Evolutionary conservation across 2,888 invertebrate genomes (phyloP).

Genomic region (Harpagoxenus sublaevis): DNA sequence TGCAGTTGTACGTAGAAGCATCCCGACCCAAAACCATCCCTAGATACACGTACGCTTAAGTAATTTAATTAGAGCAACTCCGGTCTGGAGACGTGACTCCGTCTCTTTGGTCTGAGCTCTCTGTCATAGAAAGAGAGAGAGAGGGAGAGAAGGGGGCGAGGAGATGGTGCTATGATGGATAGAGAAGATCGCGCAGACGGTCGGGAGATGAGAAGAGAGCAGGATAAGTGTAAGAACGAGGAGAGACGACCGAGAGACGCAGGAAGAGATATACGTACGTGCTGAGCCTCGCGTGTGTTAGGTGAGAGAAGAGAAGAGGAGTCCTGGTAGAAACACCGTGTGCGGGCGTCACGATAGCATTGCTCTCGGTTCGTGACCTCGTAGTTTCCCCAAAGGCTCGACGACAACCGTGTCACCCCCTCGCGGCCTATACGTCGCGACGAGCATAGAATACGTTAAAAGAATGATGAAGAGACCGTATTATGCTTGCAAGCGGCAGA

Average conservation of each 20-base stretch:
- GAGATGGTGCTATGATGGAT: slow-evolving; percentile 71
- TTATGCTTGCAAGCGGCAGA: slow-evolving; percentile 65
- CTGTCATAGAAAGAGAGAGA: slow-evolving; percentile 51
- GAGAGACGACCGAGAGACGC: slow-evolving; percentile 59
- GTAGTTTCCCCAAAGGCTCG: slow-evolving; percentile 72
- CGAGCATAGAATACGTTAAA: slow-evolving; percentile 79
- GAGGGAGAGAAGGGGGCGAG: slow-evolving; percentile 9
- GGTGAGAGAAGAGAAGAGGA: slow-evolving; percentile 62
- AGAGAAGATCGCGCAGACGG: slow-evolving; percentile 69
- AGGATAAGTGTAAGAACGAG: slow-evolving; percentile 68
- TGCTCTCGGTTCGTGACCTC: slow-evolving; percentile 77
- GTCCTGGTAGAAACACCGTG: slow-evolving; percentile 73
- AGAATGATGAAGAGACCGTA: slow-evolving; percentile 79
- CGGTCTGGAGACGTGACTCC: slow-evolving; percentile 85
- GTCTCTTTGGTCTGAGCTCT: slow-evolving; percentile 81
- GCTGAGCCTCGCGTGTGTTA: slow-evolving; percentile 41
- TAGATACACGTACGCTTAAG: slow-evolving; percentile 86
- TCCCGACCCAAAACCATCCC: slow-evolving; percentile 80
- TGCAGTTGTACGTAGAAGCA: slow-evolving; percentile 78
- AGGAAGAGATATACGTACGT: slow-evolving; percentile 18
- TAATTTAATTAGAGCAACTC: slow-evolving; percentile 86
- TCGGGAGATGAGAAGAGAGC: slow-evolving; percentile 69
- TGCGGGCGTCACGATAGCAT: slow-evolving; percentile 77
- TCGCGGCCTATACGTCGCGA: slow-evolving; percentile 73
- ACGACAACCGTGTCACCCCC: slow-evolving; percentile 69